Percentiles rank a stretch among this genome's conserved stretches.
Conservation (phyloP, 2,797 vertebrate species). For the Decapterus maruadsi region DNA sequence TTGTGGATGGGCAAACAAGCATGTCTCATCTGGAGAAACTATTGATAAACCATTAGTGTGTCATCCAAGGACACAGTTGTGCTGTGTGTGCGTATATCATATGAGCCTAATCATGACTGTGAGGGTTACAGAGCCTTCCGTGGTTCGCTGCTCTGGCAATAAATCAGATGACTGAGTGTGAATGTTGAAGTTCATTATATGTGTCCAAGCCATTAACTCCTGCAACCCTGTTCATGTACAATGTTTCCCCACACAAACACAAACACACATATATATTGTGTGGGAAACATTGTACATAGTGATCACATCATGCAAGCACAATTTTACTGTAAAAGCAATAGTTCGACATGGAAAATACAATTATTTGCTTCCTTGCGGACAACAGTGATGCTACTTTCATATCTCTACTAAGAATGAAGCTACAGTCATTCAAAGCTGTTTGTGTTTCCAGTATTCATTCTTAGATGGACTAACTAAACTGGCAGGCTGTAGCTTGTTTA, state of each 20-base stretch:
- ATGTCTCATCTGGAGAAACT: conserved; percentile 18
- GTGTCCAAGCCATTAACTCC: not conserved
- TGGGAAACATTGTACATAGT: too few species aligned
- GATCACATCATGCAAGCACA: not conserved
- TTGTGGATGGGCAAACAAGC: not conserved
- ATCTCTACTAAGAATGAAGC: not conserved
- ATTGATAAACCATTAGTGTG: conserved; percentile 21
- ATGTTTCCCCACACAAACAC: not conserved
- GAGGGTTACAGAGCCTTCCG: not conserved
- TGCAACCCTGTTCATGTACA: conserved; percentile 2
- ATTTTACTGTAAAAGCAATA: not conserved
- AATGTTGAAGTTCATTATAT: conserved; percentile 8
- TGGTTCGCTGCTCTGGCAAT: not conserved
- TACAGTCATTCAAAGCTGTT: not conserved
- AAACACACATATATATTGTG: not conserved
- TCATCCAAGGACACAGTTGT: conserved; percentile 12
- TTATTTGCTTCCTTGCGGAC: not conserved
- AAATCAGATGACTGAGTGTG: conserved; percentile 4
- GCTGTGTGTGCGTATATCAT: conserved; percentile 4
- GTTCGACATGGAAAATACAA: not conserved
- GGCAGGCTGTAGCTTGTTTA: not conserved
- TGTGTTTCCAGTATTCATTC: not conserved
- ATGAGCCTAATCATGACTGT: conserved; percentile 20
- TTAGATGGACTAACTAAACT: not conserved
- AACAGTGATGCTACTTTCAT: not conserved